Evolutionary conservation across 2,113 vertebrate species (phyloP), one percentile per base, ranked within the genome.

Genomic region (Panthera uncia): DNA sequence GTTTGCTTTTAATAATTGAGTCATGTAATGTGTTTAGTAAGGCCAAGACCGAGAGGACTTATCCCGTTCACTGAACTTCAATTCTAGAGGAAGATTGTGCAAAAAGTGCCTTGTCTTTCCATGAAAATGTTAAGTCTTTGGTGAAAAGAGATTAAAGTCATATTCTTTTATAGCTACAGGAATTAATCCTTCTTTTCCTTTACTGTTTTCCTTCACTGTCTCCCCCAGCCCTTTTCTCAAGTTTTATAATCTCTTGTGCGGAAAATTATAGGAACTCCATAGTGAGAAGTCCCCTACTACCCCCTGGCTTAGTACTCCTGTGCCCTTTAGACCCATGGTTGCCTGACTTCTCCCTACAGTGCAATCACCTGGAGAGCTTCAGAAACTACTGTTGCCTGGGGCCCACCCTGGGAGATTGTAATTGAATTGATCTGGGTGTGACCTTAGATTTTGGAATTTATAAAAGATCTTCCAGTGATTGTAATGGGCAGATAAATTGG

Each of bases 1-100:
- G 83, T 87, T 97, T 95, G 83, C 93, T 93, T 95, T 97, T 61
- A 87, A 82, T 94, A 96, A 96, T 63, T 52, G 94, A 94, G 86
- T 81, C 48, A 41, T 91, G 52, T 63, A 33, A 83, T 74, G 4
- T 78, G 69, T 95, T 82, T 76, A 41, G 79, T 89, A 63, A 95
- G 92, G 63, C 31, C 79, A 90, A 48, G 38, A 57, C 71, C 73
- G 73, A 33, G 16, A 48, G 29, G 69, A 27, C 68, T 78, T 65
- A 52, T 5, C 55, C 57, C n/a, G 31, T 90, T 95, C 92, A 65
- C 36, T 83, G 82, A 89, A 55, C 61, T 96, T 78, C 83, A 57
- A 0, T 91, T 95, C 81, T 73, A 81, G 48, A 71, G 71, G 36
- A 91, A 92, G 66, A 13, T 19, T 33, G 36, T 63, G 29, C 31